Base-by-base conservation (phyloP, 2,888 invertebrate genomes). In the Cheilosia scutellata region DNA sequence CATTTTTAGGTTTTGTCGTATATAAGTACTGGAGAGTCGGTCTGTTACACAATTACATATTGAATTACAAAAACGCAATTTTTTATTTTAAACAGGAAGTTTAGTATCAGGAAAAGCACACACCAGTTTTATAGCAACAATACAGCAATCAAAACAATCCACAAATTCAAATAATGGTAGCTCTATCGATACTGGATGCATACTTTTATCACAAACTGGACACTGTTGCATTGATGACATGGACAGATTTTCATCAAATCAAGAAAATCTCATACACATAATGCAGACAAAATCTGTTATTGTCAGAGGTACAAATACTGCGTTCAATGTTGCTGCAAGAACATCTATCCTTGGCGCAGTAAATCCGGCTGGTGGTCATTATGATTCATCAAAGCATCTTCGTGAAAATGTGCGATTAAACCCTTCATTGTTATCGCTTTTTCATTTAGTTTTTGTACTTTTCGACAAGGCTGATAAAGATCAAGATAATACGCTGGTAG, bases 201-300 rank as follows among this genome's bases (percentile, higher is more conserved):
- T 98, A 40, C 96, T 98, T 70, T 93, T 97, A 70, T 96, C 98
- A 20, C 97, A 97, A 91, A 95, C 95, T 89, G 98, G 98, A 0
- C 96, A 96, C 83, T 99, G 98, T 91, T 97, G 98, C 89, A 97
- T 99, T 57, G 99, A 99, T 91, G 98, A 99, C 92, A 96, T 99
- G 90, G 99, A 99, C 91, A 98, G 98, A 94, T 97, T 97, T 95
- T 93, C 94, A 3, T 92, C 93, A 13, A 96, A 97, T 90, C 96
- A 97, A 92, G 95, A 95, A 90, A 96, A 97, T 76, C 93, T 99
- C 65, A 93, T 98, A 53, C 98, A 99, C 93, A 97, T 97, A 0
- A 98, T 99, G 98, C 98, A 99, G 91, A 98, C 98, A 90, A 96
- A 98, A 88, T 95, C 96, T 60, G 96, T 98, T 47, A 97, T 97